Evolutionary conservation across 2,797 vertebrate genomes (phyloP).

Genomic region (Margarornis squamiger): DNA sequence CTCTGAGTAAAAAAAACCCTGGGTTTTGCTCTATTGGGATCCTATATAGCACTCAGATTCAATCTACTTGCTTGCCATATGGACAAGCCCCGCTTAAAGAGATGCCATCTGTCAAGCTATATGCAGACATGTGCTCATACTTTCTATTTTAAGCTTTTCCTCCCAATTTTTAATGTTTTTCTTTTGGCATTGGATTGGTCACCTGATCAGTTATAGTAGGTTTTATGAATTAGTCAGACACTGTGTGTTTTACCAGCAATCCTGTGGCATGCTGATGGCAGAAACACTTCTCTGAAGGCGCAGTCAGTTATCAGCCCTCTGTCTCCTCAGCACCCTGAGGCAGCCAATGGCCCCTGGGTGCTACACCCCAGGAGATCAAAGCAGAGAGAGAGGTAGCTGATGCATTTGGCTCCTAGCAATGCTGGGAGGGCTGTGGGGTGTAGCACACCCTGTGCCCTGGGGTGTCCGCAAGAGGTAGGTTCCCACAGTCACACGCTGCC

Average conservation of each 20-base stretch:
- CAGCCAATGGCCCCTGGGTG: accelerated
- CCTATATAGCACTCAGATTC: slow-evolving; percentile 6
- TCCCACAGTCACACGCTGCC: accelerated
- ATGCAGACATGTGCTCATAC: slow-evolving; percentile 27
- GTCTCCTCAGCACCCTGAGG: neutral
- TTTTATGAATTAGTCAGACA: slow-evolving; percentile 57
- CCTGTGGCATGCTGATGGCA: neutral
- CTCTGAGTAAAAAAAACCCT: neutral
- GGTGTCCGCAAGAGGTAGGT: accelerated
- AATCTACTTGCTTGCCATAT: slow-evolving; percentile 30
- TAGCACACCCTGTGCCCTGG: neutral
- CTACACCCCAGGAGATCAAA: accelerated
- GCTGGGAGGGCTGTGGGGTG: neutral
- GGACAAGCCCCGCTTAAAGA: slow-evolving; percentile 26
- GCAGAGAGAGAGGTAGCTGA: neutral
- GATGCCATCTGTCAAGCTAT: slow-evolving; percentile 32
- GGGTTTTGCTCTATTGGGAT: neutral
- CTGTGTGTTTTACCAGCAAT: neutral
- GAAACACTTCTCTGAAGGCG: neutral
- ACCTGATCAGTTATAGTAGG: slow-evolving; percentile 18
- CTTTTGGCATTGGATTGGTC: neutral
- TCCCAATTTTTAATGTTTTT: slow-evolving; percentile 19
- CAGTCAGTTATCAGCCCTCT: neutral
- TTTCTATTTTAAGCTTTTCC: slow-evolving; percentile 46
- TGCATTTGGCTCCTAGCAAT: neutral